phyloP scores from a whole-genome alignment of 1,140 invertebrate genomes.

The Zaprionus nigranus region DNA sequence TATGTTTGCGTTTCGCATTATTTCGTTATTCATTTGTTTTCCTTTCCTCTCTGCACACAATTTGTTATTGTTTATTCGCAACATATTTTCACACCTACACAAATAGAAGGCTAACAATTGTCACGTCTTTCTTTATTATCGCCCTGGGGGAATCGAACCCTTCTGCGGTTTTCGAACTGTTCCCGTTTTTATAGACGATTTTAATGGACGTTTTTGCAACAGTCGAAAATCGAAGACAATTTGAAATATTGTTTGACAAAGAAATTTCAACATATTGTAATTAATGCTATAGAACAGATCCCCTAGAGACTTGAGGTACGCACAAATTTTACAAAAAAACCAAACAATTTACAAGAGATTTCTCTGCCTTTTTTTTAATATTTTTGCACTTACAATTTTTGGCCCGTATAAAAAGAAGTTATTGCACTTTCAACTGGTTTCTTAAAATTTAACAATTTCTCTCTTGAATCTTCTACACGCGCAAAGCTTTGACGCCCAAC shows the following conservation, averaged over 20 bases:
- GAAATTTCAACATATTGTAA: background rate
- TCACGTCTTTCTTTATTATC: conserved; percentile 57
- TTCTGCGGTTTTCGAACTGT: conserved; percentile 24
- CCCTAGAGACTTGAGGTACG: background rate
- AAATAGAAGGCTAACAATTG: conserved; percentile 72
- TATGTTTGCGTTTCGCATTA: conserved; percentile 70
- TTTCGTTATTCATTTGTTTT: conserved; percentile 59
- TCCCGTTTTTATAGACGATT: background rate
- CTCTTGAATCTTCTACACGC: conserved; percentile 27
- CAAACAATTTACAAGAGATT: background rate
- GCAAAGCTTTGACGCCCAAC: conserved; percentile 46
- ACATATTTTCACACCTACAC: conserved; percentile 83
- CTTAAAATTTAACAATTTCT: background rate
- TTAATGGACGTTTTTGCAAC: conserved; percentile 46
- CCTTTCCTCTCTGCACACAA: conserved; percentile 1
- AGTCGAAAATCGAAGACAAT: background rate
- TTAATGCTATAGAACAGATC: background rate
- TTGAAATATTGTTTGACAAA: background rate
- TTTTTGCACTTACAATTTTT: conserved; percentile 11
- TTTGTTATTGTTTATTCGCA: conserved; percentile 65
- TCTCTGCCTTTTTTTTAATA: background rate
- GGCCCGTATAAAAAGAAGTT: background rate
- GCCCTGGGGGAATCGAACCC: conserved; percentile 63
- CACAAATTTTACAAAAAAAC: conserved; percentile 7
- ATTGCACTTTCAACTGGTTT: background rate